Evolutionary conservation across 2,888 invertebrate genomes (phyloP).

Genomic region (Dermolepida albohirtum): DNA sequence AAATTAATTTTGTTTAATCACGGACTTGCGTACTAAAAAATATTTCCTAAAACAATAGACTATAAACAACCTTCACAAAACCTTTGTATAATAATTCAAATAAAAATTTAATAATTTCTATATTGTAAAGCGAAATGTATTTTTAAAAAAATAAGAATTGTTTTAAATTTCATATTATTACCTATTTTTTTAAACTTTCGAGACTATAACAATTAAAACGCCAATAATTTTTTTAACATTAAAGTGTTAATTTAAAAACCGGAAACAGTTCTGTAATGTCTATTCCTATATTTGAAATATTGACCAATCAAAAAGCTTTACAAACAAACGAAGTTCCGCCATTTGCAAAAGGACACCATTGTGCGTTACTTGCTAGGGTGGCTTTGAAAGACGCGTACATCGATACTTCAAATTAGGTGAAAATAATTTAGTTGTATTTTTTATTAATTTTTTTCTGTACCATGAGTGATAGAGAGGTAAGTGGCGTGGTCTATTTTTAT

Average conservation of each 20-base stretch:
- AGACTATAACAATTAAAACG: too few species aligned
- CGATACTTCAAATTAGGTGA: constrained; percentile 22
- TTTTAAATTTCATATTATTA: too few species aligned
- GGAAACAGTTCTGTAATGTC: constrained; percentile 17
- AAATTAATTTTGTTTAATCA: constrained; percentile 32
- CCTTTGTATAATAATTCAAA: too few species aligned
- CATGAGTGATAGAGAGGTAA: constrained; percentile 61
- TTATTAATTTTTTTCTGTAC: constrained; percentile 33
- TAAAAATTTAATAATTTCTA: too few species aligned
- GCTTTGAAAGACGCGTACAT: constrained; percentile 29
- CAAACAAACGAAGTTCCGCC: constrained; percentile 41
- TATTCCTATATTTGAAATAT: constrained; percentile 28
- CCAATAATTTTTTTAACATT: too few species aligned
- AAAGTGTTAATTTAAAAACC: not conserved
- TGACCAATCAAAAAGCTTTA: constrained; percentile 27
- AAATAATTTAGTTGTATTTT: constrained; percentile 35
- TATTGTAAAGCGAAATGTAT: too few species aligned
- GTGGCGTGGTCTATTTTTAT: constrained; percentile 45
- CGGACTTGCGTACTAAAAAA: constrained; percentile 2
- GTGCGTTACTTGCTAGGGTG: constrained; percentile 29
- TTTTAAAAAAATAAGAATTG: too few species aligned
- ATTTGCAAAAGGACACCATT: constrained; percentile 38
- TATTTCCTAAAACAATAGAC: not conserved
- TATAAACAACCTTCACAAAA: not conserved
- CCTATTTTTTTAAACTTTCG: too few species aligned